Evolutionary conservation across 2,113 vertebrate species (phyloP).

Genomic region (Nymphicus hollandicus): DNA sequence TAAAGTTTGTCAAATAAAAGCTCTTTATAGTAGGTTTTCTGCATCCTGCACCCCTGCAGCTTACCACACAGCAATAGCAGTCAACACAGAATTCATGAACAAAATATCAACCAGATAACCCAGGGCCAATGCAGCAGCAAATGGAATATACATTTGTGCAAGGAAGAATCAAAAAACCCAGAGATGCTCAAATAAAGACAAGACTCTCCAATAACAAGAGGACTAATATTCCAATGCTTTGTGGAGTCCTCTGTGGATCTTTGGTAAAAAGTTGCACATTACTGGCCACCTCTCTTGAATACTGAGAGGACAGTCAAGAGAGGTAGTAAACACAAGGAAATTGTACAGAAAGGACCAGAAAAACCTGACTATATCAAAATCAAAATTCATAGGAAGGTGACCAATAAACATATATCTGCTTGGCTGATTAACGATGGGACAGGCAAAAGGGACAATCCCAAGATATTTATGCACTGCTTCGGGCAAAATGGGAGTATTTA

Average conservation of each 20-base stretch:
- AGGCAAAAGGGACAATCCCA: background rate
- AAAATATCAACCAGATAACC: background rate
- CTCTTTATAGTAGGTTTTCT: background rate
- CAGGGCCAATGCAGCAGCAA: fast-evolving
- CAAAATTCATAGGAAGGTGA: background rate
- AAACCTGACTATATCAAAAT: background rate
- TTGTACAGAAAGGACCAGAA: background rate
- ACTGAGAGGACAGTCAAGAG: background rate
- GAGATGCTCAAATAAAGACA: background rate
- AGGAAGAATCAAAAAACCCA: background rate
- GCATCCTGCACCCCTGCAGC: background rate
- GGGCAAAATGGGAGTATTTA: background rate
- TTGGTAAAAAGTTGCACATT: background rate
- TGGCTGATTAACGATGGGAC: background rate
- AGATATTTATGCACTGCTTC: background rate
- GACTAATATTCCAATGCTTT: background rate
- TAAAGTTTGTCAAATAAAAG: background rate
- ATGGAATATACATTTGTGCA: background rate
- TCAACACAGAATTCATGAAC: background rate
- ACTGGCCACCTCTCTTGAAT: background rate
- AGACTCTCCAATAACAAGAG: background rate
- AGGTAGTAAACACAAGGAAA: background rate
- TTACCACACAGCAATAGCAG: background rate
- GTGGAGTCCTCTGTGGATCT: background rate
- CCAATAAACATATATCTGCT: background rate